Base-by-base conservation (phyloP, 2,888 invertebrate genomes). In the Synanthedon formicaeformis region DNA sequence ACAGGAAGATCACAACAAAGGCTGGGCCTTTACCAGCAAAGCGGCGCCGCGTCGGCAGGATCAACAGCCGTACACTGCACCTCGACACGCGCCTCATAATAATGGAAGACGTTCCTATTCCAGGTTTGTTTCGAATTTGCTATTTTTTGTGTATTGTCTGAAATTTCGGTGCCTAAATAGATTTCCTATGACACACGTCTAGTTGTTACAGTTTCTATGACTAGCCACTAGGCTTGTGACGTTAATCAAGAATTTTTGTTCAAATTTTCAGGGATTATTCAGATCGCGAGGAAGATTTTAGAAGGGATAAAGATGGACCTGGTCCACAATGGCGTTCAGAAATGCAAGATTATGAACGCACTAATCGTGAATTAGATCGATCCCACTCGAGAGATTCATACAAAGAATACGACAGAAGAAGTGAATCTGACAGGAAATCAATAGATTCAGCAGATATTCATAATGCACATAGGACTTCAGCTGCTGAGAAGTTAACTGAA, bases 341-440 rank as follows among this genome's bases (percentile, higher is more conserved):
- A 71, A 87, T 86, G 86, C 86, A 86, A 65, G 86, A 87, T 63
- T 85, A 84, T 60, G 86, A 87, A 55, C 75, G 82, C 62, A 64
- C 80, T 56, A 78, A 75, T 4, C 70, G 84, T 45, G 86, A 87
- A 51, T 64, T 86, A 54, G 87, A 88, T 55, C 73, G 87, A 58
- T 83, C 89, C 2, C 86, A 81, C 60, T 80, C 88, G 10, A 80
- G 81, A 56, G 90, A 90, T 58, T 76, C 78, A 13, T 89, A 90
- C 56, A 89, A 89, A 62, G 89, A 89, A 50, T 74, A 76, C 50
- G 85, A 79, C 41, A 78, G 87, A 60, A 83, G 89, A 66, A 76
- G 76, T 59, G 90, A 90, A 50, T 70, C 83, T 52, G 81, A 87
- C 40, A 80, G 84, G 52, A 89, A 89, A 58, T 63, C 75, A 23